Base-by-base conservation (phyloP, 2,888 invertebrate genomes). In the Chloroclysta siterata region DNA sequence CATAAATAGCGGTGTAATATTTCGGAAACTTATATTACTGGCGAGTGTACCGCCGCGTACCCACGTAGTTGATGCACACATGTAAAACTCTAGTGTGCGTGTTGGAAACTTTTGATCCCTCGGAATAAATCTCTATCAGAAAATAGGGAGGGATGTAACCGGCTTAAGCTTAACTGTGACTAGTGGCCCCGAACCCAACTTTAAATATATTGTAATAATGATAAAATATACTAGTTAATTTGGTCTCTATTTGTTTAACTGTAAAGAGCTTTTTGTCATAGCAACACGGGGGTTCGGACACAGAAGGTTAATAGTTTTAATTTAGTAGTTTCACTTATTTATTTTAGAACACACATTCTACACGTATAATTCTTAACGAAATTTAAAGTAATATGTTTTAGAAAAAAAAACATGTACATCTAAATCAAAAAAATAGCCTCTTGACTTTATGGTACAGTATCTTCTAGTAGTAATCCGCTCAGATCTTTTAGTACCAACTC, bases 41-140 rank as follows among this genome's bases (percentile, higher is more conserved):
- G 80, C 74, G 81, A 82, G 72, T 68, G 76, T 77, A 77, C 76
- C 33, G 17, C 67, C 64, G 58, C 44, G 28, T 48, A 54, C 29
- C 42, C 8, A 46, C 44, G 7, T 11, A 17, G 46, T 46, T 1
- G 74, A 80, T 75, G 69, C 76, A 80, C 79, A 81, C 77, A 79
- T 65, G 62, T 60, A 76, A 71, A 74, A 68, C 63, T 71, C 72
- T 71, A 72, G 81, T 78, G 82, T 84, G 85, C 83, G 87, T 81
- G 85, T 83, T 83, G 80, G 81, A 89, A 92, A 92, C 89, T 92
- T 93, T 92, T 92, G 92, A 92, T 92, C 91, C 93, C 88, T 84
- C 84, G 86, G 90, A 90, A 92, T 93, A 92, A 93, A 93, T 92
- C 92, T 91, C 90, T 91, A 93, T 93, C 92, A 90, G 88, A 91